Conservation (phyloP, 2,797 vertebrate genomes). For the Erpetoichthys calabaricus region DNA sequence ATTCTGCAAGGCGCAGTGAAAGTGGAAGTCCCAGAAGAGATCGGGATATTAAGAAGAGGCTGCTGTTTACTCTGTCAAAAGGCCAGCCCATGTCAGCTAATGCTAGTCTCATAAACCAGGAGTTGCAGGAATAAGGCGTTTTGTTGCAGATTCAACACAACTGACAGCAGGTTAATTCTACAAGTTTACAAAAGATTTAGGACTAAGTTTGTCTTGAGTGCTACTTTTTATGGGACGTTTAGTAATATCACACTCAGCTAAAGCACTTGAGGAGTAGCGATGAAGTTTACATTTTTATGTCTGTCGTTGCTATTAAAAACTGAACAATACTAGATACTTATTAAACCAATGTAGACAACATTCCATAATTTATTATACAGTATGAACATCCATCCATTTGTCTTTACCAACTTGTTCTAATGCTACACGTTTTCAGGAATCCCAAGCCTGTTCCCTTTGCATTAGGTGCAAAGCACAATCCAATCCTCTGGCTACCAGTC, state of each 20-base stretch:
- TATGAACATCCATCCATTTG: neutral
- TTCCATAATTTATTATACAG: neutral
- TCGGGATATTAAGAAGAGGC: conserved; percentile 10
- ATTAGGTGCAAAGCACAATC: too few relatives aligned
- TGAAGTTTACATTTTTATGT: conserved; percentile 4
- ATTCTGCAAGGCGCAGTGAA: conserved; percentile 2
- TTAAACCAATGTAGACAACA: neutral
- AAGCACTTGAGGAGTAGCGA: neutral
- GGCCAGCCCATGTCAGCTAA: conserved; percentile 5
- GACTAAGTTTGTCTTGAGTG: conserved; percentile 14
- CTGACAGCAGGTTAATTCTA: conserved; percentile 24
- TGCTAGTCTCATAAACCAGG: conserved; percentile 8
- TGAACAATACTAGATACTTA: neutral
- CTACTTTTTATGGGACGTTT: conserved; percentile 1
- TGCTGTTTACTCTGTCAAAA: conserved; percentile 11
- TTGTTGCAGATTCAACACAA: conserved; percentile 19
- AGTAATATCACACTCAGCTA: neutral
- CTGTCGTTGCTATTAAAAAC: conserved; percentile 2
- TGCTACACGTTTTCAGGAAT: too few relatives aligned
- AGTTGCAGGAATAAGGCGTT: conserved; percentile 15
- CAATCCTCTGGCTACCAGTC: too few relatives aligned
- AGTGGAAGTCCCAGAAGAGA: conserved; percentile 7
- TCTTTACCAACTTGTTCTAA: neutral
- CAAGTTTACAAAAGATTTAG: conserved; percentile 17
- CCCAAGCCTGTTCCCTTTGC: too few relatives aligned